These are phyloP conservation scores for Malacosoma neustria DNA, from an alignment of 2,888 invertebrate genomes.

Conservation along the genomic window DNA sequence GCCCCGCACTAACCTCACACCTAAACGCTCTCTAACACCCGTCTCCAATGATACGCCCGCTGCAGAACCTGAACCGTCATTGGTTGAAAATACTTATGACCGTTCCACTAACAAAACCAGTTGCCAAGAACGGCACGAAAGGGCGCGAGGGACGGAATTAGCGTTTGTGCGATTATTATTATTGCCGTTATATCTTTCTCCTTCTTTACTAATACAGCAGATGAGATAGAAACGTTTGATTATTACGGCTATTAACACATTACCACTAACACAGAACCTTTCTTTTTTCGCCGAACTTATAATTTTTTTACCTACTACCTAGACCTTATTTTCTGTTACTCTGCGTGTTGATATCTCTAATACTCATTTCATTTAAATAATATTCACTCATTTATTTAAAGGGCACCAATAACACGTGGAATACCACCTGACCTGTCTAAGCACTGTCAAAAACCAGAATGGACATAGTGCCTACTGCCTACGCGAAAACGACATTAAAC, in stretches of 20 bases:
- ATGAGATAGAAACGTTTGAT: background rate
- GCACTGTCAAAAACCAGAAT: no score
- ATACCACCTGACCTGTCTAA: no score
- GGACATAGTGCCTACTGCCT: no score
- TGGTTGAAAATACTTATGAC: slow-evolving; percentile 53
- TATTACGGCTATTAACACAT: slow-evolving; percentile 2
- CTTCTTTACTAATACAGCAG: slow-evolving; percentile 5
- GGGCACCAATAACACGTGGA: no score
- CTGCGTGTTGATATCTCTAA: no score
- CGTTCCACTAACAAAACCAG: slow-evolving; percentile 69
- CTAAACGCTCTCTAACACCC: slow-evolving; percentile 40
- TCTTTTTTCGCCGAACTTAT: slow-evolving; percentile 14
- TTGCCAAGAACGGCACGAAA: slow-evolving; percentile 62
- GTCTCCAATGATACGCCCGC: slow-evolving; percentile 65
- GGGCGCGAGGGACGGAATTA: slow-evolving; percentile 68
- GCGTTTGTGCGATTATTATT: slow-evolving; percentile 50
- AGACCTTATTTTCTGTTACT: no score
- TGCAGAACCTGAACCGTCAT: slow-evolving; percentile 31
- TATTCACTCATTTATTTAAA: no score
- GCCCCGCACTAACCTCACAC: slow-evolving; percentile 40
- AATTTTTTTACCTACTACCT: no score
- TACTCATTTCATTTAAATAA: no score
- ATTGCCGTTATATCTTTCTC: slow-evolving; percentile 44
- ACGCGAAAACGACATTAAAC: no score
- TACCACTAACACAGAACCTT: slow-evolving; percentile 13